These are phyloP conservation scores for Sus scrofa DNA, from an alignment of 2,113 vertebrate genomes.

Conservation along the genomic window DNA sequence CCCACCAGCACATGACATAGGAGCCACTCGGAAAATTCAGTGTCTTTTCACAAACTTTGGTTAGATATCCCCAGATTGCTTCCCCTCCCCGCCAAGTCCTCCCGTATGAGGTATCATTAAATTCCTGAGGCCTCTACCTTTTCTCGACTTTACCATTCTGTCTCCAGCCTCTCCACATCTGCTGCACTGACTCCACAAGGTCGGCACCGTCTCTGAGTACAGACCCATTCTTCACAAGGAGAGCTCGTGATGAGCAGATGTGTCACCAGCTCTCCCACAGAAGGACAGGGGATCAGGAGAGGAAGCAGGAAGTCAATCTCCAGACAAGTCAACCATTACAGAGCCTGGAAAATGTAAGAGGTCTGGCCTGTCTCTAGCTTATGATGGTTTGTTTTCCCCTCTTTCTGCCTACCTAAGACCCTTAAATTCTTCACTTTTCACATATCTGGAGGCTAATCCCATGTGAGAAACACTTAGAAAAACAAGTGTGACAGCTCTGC, in stretches of 20 bases:
- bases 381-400: background rate
- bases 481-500: conserved; percentile 64
- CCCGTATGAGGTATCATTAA: background rate
- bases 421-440: conserved; percentile 54
- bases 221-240: no score
- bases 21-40: background rate
- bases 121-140: background rate
- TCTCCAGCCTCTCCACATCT: background rate
- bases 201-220: fast-evolving
- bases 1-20: background rate
- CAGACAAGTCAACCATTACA: background rate
- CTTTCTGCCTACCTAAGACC: background rate
- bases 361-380: background rate
- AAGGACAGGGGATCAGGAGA: no score
- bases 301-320: background rate
- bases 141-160: background rate
- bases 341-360: background rate
- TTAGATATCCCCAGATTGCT: background rate
- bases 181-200: background rate
- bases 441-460: conserved; percentile 56
- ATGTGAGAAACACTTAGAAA: background rate
- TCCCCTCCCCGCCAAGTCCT: background rate
- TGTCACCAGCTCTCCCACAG: background rate
- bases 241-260: fast-evolving
- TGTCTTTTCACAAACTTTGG: background rate